Evolutionary conservation across 2,888 invertebrate genomes (phyloP), one percentile per base, ranked within the genome.

Genomic region (Meta bourneti): DNA sequence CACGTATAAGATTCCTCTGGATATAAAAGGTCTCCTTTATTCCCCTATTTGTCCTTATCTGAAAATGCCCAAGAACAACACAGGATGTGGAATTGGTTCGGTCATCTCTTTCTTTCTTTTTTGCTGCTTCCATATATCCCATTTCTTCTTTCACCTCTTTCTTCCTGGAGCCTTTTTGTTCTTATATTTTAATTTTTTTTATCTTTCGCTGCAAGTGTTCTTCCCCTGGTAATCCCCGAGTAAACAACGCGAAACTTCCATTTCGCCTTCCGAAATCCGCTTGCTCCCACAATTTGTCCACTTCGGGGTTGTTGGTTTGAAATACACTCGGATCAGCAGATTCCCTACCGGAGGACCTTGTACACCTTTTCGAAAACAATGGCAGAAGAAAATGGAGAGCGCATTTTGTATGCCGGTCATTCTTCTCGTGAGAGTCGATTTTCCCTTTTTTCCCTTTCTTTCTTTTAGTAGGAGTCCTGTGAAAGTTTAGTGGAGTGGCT

Each of bases 391-490:
- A 54, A 19, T 48, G n/a, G 74, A 54, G 71, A 75, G 81, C 11
- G 89, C 72, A 90, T 90, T 61, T 90, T 34, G 89, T 90, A 90
- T 90, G 89, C 89, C 72, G 87, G 80, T 13, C 87, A 87, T 52
- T 77, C 71, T 6, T 51, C 51, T 34, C 51, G 34, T n/a, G 20
- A 52, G 83, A 83, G 83, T 74, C 83, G 83, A 74, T 83, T 83
- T 83, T 74, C 52, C 19, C 52, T 79, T 19, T 52, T 19, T 16
- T 74, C 34, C 7, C 71, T 82, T 82, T 71, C 48, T 70, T 48
- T 49, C 75, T 75, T 84, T 74, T 83, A 19, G 9, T 34, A 4
- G 34, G n/a, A 51, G 49, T 85, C 48, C 16, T 51, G 20, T 49
- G n/a, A 70, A 34, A 54, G 51, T 48, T 71, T 78, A 70, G 71